These are phyloP conservation scores for Astropecten irregularis DNA, from an alignment of 53 echinoderm and acorn worm species.

Conservation along the genomic window DNA sequence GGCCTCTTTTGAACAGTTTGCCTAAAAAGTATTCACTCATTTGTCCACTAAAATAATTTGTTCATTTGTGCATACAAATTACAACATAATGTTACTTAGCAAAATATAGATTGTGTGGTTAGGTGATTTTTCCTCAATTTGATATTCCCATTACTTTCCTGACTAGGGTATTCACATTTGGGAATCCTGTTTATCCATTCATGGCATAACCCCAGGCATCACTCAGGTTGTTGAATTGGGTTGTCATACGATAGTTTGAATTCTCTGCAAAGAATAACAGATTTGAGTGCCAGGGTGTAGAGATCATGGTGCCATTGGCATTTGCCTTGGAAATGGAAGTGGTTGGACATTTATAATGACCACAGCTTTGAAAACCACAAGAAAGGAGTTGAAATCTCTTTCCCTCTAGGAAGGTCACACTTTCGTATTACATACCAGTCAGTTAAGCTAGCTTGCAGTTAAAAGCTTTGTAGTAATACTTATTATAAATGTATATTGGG, in stretches of 20 bases:
- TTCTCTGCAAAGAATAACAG: constrained; percentile 42
- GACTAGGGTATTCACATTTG: too few species aligned
- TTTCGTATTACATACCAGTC: not conserved
- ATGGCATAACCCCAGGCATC: not conserved
- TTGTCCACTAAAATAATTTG: too few species aligned
- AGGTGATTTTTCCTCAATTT: constrained; percentile 37
- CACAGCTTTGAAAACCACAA: not conserved
- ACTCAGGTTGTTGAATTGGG: constrained; percentile 10
- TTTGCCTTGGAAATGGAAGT: not conserved
- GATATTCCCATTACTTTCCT: constrained; percentile 18
- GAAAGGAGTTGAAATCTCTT: not conserved
- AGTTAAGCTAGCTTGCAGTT: too few species aligned
- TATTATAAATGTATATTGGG: too few species aligned
- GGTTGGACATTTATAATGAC: constrained; percentile 17
- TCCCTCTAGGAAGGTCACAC: not conserved
- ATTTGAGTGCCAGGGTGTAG: constrained; percentile 22
- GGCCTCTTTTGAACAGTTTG: too few species aligned
- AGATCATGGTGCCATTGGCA: constrained; percentile 26
- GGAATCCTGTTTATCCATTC: too few species aligned
- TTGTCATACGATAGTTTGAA: constrained; percentile 56
- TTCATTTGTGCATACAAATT: too few species aligned
- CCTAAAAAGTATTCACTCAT: too few species aligned
- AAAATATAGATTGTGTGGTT: too few species aligned
- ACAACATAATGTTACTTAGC: too few species aligned
- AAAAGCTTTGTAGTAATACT: too few species aligned